phyloP scores from a whole-genome alignment of 1,140 invertebrate species.

The Zeugodacus cucurbitae region DNA sequence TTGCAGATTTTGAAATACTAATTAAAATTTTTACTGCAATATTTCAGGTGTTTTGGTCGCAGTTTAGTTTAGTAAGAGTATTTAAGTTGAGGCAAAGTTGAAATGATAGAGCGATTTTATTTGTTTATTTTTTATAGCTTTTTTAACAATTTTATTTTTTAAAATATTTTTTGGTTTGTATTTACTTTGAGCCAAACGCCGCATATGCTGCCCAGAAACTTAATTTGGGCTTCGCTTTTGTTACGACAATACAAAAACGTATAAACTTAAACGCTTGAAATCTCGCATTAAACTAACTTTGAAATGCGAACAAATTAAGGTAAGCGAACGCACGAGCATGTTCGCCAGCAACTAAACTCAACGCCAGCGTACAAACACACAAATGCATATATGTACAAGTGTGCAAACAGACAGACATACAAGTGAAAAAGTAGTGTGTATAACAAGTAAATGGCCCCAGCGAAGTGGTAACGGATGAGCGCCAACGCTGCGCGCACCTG shows the following conservation, averaged over 20 bases:
- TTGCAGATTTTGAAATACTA: no score
- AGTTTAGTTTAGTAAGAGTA: no score
- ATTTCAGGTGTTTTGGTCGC: no score
- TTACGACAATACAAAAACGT: background rate
- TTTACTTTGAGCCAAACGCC: no score
- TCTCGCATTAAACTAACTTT: constrained; percentile 19
- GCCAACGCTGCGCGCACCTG: background rate
- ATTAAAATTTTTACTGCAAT: no score
- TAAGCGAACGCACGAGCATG: constrained; percentile 1
- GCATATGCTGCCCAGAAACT: background rate
- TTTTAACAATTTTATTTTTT: background rate
- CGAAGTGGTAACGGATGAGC: background rate
- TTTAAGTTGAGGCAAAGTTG: no score
- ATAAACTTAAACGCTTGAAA: constrained; percentile 18
- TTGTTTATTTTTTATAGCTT: background rate
- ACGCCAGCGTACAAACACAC: background rate
- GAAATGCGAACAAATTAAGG: background rate
- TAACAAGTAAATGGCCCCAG: background rate
- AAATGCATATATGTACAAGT: background rate
- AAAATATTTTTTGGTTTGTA: background rate
- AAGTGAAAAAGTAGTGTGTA: background rate
- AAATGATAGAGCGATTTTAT: background rate
- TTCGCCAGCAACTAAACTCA: background rate
- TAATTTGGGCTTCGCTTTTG: background rate
- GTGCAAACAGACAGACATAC: background rate